Base-by-base conservation (phyloP, 1,140 invertebrate species). In the Drosophila subpulchrella region DNA sequence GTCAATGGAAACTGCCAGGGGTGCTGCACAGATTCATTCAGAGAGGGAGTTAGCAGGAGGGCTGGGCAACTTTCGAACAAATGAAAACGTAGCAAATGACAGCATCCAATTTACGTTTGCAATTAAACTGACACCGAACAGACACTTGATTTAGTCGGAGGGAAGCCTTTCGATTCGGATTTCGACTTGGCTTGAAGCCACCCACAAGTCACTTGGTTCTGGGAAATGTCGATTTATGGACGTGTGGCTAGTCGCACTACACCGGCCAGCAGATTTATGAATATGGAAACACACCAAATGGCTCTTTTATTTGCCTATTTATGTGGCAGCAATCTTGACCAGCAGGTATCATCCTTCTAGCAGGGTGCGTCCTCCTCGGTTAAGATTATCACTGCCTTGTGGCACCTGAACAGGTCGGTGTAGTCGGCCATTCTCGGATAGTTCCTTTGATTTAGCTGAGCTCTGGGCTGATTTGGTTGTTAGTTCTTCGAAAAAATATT, bases 21-120 rank as follows among this genome's bases (percentile, higher is more conserved):
- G 44, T 47, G 41, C 7, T 41, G 42, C 8, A 27, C 58, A 20
- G 48, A 38, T 39, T 20, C 24, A 39, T 27, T 27, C 36, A n/a
- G 2, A 3, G 32, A 34, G 32, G 4, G 41, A 17, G 27, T n/a
- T n/a, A 32, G 73, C 56, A 53, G 36, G 44, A 24, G 44, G 61
- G 27, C 30, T 20, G 61, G 36, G 38, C 48, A 73, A 75, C 63
- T 71, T 71, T 82, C 65, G 72, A 63, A 77, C 76, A 88, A 88
- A 88, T 88, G 84, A 75, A 89, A 89, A 89, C 84, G 84, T 84
- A 83, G 66, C 68, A 89, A 89, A 84, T 84, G 84, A 79, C 84
- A 89, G 84, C 84, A 89, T 89, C 84, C 84, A 89, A 89, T 89
- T 89, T 89, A 89, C 84, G 84, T 89, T 89, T 89, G 84, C 84